These are phyloP conservation scores for Tyrannus savana DNA, from an alignment of 2,113 vertebrate genomes.

Conservation along the genomic window DNA sequence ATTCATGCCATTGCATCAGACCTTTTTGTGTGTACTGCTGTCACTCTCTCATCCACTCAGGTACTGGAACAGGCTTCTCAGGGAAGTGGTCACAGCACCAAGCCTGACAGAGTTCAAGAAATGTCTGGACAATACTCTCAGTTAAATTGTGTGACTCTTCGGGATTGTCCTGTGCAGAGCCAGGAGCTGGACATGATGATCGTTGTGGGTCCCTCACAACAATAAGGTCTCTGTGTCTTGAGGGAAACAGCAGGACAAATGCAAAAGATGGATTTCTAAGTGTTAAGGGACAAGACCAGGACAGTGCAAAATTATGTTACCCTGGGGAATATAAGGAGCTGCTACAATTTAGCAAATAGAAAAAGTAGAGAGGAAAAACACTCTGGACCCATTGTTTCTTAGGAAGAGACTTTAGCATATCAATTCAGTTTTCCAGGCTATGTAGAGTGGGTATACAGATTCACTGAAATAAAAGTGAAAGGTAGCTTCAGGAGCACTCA, in stretches of 20 bases:
- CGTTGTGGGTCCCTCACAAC: background rate
- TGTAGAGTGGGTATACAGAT: background rate
- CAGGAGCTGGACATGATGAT: background rate
- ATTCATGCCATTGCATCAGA: background rate
- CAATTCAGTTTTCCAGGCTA: no score
- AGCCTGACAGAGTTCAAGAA: background rate
- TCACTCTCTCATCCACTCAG: background rate
- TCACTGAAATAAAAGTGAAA: background rate
- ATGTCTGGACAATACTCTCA: background rate
- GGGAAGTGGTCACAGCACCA: background rate
- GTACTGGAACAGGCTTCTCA: background rate
- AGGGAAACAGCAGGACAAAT: background rate
- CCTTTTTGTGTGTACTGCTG: background rate
- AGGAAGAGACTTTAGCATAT: background rate
- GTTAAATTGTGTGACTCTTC: background rate
- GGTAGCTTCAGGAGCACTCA: background rate
- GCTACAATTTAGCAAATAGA: background rate
- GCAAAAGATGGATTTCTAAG: background rate
- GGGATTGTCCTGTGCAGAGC: background rate
- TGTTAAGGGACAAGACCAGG: background rate
- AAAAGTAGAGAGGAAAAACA: background rate
- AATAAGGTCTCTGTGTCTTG: background rate
- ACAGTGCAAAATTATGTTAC: accelerated
- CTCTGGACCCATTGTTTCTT: background rate
- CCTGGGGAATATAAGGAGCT: background rate